These are phyloP conservation scores for Apteryx owenii DNA, from an alignment of 2,113 vertebrate genomes.

Conservation along the genomic window DNA sequence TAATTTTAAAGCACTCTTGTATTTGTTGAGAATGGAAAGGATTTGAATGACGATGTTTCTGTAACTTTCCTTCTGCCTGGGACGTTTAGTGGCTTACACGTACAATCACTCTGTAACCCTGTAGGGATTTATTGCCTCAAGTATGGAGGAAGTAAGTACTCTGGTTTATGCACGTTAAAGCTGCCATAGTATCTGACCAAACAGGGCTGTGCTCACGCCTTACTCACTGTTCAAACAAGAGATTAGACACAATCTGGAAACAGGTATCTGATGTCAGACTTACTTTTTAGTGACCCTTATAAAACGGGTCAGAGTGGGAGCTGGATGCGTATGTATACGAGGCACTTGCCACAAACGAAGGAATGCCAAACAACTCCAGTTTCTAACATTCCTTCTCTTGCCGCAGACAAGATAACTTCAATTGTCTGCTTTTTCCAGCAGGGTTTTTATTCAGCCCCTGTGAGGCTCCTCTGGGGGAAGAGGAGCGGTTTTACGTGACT, in stretches of 20 bases:
- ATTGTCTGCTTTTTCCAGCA: background rate
- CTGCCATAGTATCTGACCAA: background rate
- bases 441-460: background rate
- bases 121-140: background rate
- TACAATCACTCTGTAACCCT: background rate
- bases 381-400: conserved; percentile 9
- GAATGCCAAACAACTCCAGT: background rate
- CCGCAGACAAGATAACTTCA: conserved; percentile 23
- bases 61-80: rapidly evolving
- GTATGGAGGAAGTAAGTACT: background rate
- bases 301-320: background rate
- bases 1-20: rapidly evolving
- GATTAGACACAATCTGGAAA: background rate
- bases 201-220: rapidly evolving
- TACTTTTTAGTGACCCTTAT: background rate
- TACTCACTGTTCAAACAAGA: conserved; percentile 5
- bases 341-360: background rate
- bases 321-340: background rate
- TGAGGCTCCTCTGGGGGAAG: background rate
- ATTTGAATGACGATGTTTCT: rapidly evolving
- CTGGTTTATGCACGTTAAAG: background rate
- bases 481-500: background rate
- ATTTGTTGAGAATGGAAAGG: background rate
- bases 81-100: rapidly evolving
- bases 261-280: background rate